Base-by-base conservation (phyloP, 2,888 invertebrate genomes). In the Himalopsyche anomala region DNA sequence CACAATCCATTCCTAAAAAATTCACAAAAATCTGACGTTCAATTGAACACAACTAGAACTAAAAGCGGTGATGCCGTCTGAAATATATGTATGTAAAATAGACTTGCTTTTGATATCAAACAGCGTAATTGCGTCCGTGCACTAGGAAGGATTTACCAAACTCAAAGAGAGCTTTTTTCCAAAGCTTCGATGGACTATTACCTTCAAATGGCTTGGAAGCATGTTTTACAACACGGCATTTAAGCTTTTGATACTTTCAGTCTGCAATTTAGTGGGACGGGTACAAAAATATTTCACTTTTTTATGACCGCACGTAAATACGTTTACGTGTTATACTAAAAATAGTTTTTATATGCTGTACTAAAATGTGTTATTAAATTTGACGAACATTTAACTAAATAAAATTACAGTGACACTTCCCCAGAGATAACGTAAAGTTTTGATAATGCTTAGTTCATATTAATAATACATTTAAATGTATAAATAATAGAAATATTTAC, bases 101-200 rank as follows among this genome's bases (percentile, higher is more conserved):
- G 5, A 3, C 3, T 19, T 4, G 2, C 0, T n/a, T 56, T 62
- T 62, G 62, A 28, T 19, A 19, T 19, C 19, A n/a, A n/a, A 19
- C 28, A 19, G 15, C 28, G 36, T 74, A 36, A 74, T 74, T 74
- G 74, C 74, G 15, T 28, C 36, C 74, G 74, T 36, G 11, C 36
- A 74, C 19, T 36, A 74, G 28, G 28, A 28, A 74, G 74, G 74
- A 74, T 74, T 74, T 74, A 36, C 36, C 74, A 74, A 74, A 36
- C 74, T 74, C 74, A 74, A 74, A 74, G 74, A 36, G 74, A 62
- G 36, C 36, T 38, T 74, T 74, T 74, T 74, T 74, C 36, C 74
- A 74, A 74, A 74, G 74, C 74, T 74, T 74, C 36, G 15, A 74
- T 74, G 74, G 74, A 74, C 74, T 74, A 74, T 74, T 74, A 74